A percentile compares a stretch with the other conserved stretches of the same genome.
Conservation (phyloP, 1,140 invertebrate genomes). For the Melitaea cinxia region DNA sequence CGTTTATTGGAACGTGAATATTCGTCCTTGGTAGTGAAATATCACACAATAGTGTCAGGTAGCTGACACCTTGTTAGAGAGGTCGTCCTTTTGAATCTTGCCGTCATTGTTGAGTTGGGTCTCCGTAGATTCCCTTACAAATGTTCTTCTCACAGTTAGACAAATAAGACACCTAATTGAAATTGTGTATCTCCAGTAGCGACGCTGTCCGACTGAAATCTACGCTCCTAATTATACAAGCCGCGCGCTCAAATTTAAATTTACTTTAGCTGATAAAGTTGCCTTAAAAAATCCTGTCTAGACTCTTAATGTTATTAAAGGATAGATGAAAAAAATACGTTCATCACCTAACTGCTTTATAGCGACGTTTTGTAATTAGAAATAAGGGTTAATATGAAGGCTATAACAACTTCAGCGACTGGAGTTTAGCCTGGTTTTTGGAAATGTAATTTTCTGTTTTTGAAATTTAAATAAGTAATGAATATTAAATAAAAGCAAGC, state of each 20-base stretch:
- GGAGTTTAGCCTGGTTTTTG: too few relatives aligned
- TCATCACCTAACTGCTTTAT: background rate
- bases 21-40: slow-evolving; percentile 56
- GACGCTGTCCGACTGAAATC: slow-evolving; percentile 7
- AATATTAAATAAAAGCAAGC: too few relatives aligned
- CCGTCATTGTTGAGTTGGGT: slow-evolving; percentile 63
- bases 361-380: background rate
- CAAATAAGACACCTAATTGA: slow-evolving; percentile 46
- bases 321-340: background rate
- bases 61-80: slow-evolving; percentile 70
- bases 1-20: slow-evolving; percentile 67
- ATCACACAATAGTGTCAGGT: slow-evolving; percentile 70
- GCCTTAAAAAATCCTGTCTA: background rate
- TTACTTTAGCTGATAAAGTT: background rate
- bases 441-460: too few relatives aligned
- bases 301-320: background rate
- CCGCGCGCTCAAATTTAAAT: background rate
- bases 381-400: too few relatives aligned
- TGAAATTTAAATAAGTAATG: too few relatives aligned
- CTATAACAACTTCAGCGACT: too few relatives aligned
- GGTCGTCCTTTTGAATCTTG: slow-evolving; percentile 58
- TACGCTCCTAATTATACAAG: slow-evolving; percentile 8
- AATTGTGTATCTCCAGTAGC: slow-evolving; percentile 17
- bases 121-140: slow-evolving; percentile 56
- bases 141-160: slow-evolving; percentile 45